phyloP scores from a whole-genome alignment of 2,797 vertebrate genomes.

The Mareca strepera region DNA sequence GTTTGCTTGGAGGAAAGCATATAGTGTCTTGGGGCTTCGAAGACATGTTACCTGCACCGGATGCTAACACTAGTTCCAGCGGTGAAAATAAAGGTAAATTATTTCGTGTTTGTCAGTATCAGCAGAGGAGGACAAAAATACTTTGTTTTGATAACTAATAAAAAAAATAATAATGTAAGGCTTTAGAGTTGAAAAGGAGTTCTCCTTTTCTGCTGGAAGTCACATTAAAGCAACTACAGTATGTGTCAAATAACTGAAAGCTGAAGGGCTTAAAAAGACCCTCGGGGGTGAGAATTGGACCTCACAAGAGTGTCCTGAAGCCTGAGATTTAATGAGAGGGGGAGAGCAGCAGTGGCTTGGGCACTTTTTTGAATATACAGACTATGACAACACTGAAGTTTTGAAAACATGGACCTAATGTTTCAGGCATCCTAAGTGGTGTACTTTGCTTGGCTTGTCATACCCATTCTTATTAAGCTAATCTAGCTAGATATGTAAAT shows the following conservation, averaged over 20 bases:
- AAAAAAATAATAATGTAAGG: neutral
- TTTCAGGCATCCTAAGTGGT: neutral
- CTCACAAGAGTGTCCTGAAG: neutral
- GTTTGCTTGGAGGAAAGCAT: constrained; percentile 96
- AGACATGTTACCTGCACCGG: constrained; percentile 96
- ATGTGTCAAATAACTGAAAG: neutral
- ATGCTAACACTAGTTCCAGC: constrained; percentile 88
- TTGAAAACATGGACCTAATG: neutral
- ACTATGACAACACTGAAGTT: neutral
- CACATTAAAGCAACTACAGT: neutral
- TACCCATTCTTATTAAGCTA: neutral
- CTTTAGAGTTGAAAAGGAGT: neutral
- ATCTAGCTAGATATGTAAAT: neutral
- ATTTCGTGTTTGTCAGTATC: neutral
- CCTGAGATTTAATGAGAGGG: neutral
- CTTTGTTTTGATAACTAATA: neutral
- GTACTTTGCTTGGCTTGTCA: neutral
- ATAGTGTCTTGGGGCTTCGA: constrained; percentile 99
- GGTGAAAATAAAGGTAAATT: constrained; percentile 92
- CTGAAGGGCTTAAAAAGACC: neutral
- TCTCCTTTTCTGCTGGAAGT: neutral
- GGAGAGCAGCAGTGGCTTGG: neutral
- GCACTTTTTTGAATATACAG: neutral
- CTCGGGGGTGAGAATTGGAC: neutral
- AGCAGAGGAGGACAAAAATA: neutral